Evolutionary conservation across 2,113 vertebrate species (phyloP).

Genomic region (Neotragus pygmaeus): DNA sequence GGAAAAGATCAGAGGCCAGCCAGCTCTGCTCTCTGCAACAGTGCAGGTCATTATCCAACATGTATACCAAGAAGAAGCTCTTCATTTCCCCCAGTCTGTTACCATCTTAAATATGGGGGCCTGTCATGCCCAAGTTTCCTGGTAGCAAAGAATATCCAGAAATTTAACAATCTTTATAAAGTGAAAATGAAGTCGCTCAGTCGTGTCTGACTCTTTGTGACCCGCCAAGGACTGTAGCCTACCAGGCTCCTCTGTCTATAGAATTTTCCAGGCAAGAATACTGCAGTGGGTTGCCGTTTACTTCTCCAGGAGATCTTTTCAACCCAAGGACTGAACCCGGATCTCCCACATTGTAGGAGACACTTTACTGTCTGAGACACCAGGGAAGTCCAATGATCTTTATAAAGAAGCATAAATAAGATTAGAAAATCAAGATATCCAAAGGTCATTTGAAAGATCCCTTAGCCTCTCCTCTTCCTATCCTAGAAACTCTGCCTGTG

Average conservation of each 20-base stretch:
- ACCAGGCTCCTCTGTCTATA: neutral
- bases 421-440: neutral
- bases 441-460: neutral
- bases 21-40: neutral
- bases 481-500: neutral
- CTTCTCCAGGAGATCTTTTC: neutral
- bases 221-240: neutral
- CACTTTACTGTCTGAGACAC: neutral
- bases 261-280: neutral
- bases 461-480: neutral
- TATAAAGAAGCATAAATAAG: neutral
- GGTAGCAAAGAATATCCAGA: neutral
- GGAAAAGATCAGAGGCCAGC: neutral
- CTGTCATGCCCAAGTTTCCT: neutral
- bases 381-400: neutral
- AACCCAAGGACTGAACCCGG: neutral
- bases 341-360: neutral
- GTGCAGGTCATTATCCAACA: neutral
- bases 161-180: neutral
- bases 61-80: neutral
- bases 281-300: neutral
- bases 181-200: neutral
- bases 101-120: neutral
- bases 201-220: neutral
- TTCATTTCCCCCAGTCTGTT: neutral